phyloP scores from a whole-genome alignment of 2,797 vertebrate species.

The Aulostomus chinensis region DNA sequence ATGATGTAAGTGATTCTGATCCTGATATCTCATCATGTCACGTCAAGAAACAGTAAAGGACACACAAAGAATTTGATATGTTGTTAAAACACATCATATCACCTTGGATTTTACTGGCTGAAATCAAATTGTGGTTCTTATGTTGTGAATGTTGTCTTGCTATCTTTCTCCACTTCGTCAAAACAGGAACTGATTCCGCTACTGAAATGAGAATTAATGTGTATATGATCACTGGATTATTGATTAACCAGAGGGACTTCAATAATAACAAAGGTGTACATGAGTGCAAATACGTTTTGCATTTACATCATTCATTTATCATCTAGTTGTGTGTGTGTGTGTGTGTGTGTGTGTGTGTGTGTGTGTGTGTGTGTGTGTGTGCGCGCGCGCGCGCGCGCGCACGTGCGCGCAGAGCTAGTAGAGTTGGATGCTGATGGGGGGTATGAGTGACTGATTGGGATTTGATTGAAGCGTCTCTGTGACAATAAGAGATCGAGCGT shows the following conservation, averaged over 20 bases:
- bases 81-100: too few relatives aligned
- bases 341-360: neutral
- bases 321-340: neutral
- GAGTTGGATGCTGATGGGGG: slow-evolving; percentile 56
- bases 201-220: slow-evolving; percentile 52
- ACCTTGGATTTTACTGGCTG: too few relatives aligned
- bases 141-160: too few relatives aligned
- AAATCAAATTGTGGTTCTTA: too few relatives aligned
- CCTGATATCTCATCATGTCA: too few relatives aligned
- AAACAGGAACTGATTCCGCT: slow-evolving; percentile 26
- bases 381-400: slow-evolving; percentile 12
- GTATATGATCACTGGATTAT: slow-evolving; percentile 42
- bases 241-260: slow-evolving; percentile 37
- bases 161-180: slow-evolving; percentile 10
- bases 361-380: slow-evolving; percentile 13
- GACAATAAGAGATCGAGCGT: slow-evolving; percentile 76
- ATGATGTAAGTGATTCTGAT: too few relatives aligned
- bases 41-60: too few relatives aligned
- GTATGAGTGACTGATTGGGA: slow-evolving; percentile 77
- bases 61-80: too few relatives aligned
- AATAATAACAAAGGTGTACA: slow-evolving; percentile 34
- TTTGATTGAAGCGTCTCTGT: slow-evolving; percentile 82
- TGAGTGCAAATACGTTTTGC: slow-evolving; percentile 30
- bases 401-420: slow-evolving; percentile 16
- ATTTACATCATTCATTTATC: slow-evolving; percentile 52